Conservation (phyloP, 2,888 invertebrate species). For the Alviniconcha strummeri region DNA sequence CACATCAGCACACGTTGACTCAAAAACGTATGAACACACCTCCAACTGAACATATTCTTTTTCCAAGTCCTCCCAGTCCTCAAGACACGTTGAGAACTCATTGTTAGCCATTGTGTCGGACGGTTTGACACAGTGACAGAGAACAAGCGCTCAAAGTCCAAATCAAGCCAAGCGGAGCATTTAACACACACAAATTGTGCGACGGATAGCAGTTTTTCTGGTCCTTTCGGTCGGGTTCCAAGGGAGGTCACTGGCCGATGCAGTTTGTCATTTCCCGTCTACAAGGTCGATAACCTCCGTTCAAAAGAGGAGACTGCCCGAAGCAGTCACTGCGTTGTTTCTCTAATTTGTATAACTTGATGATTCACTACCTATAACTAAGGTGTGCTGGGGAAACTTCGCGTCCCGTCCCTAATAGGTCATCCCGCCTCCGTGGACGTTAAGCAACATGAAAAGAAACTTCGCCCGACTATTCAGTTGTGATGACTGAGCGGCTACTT, state of each 20-base stretch:
- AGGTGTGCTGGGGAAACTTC: no score
- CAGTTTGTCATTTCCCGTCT: no score
- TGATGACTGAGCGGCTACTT: no score
- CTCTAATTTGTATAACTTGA: no score
- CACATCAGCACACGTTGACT: background rate
- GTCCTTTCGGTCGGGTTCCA: background rate
- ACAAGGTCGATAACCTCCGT: no score
- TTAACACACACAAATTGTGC: background rate
- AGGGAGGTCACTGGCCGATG: slow-evolving; percentile 19
- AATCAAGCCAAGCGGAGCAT: background rate
- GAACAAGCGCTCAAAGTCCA: slow-evolving; percentile 18
- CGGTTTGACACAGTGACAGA: background rate
- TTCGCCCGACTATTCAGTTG: no score
- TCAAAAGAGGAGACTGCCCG: no score
- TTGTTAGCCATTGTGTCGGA: slow-evolving; percentile 12
- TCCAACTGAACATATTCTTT: slow-evolving; percentile 66
- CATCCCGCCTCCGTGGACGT: no score
- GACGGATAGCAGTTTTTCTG: background rate
- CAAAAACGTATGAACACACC: slow-evolving; percentile 45
- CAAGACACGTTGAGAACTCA: slow-evolving; percentile 38
- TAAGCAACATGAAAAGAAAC: no score
- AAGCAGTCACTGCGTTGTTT: no score
- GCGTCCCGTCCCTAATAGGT: no score
- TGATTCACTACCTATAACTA: no score
- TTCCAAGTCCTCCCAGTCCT: slow-evolving; percentile 68